Conservation (phyloP, 1,140 invertebrate species). For the Patella vulgata region DNA sequence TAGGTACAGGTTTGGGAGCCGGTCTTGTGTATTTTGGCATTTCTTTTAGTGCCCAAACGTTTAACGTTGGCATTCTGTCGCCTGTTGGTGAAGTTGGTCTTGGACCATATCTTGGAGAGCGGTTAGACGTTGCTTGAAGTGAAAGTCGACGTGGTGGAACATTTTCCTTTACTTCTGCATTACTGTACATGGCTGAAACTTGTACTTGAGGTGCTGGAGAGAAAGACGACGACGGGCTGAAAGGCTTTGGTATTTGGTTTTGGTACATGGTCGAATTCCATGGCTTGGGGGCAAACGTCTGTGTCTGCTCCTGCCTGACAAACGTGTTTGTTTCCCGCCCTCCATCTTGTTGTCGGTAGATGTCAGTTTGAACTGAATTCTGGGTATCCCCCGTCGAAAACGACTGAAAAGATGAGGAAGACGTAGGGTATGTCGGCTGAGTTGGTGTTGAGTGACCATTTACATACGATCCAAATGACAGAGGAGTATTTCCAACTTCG, state of each 20-base stretch:
- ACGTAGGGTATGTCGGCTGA: no score
- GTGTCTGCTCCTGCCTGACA: not conserved
- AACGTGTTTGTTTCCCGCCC: not conserved
- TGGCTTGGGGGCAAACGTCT: no score
- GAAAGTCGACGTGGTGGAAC: conserved; percentile 8
- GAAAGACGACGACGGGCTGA: not conserved
- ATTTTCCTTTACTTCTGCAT: no score
- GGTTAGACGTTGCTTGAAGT: conserved; percentile 6
- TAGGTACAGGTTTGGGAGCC: not conserved
- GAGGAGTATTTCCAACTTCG: no score
- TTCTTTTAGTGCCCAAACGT: conserved; percentile 15
- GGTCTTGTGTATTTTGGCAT: conserved; percentile 1
- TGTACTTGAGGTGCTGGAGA: conserved; percentile 5
- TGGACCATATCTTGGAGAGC: not conserved
- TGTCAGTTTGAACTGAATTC: no score
- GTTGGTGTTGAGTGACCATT: no score
- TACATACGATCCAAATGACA: no score
- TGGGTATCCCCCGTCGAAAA: no score
- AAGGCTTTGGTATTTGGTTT: not conserved
- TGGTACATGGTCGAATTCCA: not conserved
- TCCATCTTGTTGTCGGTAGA: no score
- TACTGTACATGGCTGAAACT: conserved; percentile 11
- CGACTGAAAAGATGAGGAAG: no score
- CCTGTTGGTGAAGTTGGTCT: conserved; percentile 1
- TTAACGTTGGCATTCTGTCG: conserved; percentile 15